These are phyloP conservation scores for Monomorium pharaonis DNA, from an alignment of 1,140 invertebrate genomes.

Conservation along the genomic window DNA sequence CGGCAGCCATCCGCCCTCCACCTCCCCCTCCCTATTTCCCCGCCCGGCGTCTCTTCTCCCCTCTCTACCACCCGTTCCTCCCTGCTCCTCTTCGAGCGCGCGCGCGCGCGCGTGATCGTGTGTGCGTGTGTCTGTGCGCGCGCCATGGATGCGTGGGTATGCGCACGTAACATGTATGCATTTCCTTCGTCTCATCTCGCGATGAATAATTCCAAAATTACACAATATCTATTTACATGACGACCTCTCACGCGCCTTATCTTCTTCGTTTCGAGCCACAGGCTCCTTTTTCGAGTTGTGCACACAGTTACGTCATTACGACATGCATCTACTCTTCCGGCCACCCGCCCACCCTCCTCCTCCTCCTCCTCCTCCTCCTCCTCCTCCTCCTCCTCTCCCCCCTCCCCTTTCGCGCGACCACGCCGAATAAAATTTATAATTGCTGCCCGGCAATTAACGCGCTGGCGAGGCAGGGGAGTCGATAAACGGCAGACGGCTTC, in stretches of 20 bases:
- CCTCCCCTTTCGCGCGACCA: background rate
- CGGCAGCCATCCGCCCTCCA: background rate
- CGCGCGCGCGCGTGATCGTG: background rate
- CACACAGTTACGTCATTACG: conserved; percentile 27
- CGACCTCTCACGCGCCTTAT: conserved; percentile 16
- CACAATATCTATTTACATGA: conserved; percentile 64
- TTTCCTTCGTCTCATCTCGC: conserved; percentile 59
- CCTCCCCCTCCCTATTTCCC: background rate
- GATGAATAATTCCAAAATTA: conserved; percentile 71
- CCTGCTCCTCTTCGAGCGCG: background rate
- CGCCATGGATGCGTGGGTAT: background rate
- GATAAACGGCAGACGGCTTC: conserved; percentile 30
- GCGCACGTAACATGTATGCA: conserved; percentile 57
- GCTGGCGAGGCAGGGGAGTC: conserved; percentile 20
- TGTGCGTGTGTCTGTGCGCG: background rate
- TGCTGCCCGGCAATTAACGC: conserved; percentile 48
- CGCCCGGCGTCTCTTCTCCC: background rate
- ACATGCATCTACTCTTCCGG: conserved; percentile 18
- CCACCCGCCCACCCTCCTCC: background rate
- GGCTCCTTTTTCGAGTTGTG: conserved; percentile 23
- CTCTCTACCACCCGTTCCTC: background rate
- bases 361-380: too few species aligned
- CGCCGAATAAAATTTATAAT: conserved; percentile 51
- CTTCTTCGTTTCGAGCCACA: conserved; percentile 2
- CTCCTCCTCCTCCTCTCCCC: too few species aligned